These are phyloP conservation scores for Nyctibius grandis DNA, from an alignment of 2,797 vertebrate species.

Conservation along the genomic window DNA sequence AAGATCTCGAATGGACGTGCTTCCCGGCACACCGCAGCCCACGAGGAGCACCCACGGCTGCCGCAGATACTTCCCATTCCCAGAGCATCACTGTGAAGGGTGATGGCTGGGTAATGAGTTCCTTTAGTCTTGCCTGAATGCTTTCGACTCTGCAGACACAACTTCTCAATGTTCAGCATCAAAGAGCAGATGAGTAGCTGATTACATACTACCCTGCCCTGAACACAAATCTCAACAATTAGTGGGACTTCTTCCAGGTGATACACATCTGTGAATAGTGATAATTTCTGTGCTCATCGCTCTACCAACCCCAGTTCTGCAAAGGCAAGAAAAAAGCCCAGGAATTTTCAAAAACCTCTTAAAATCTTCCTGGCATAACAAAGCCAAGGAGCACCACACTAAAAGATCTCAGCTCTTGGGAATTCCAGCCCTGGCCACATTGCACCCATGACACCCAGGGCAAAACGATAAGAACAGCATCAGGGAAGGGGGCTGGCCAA, in stretches of 20 bases:
- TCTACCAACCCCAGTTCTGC: not conserved
- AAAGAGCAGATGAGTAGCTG: constrained; percentile 41
- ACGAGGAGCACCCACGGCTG: rapidly evolving
- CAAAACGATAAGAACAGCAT: not conserved
- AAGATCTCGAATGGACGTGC: not conserved
- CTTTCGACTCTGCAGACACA: not conserved
- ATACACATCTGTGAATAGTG: not conserved
- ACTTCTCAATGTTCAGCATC: not conserved
- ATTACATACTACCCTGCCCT: constrained; percentile 19
- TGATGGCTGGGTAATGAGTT: constrained; percentile 58
- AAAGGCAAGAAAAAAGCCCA: not conserved
- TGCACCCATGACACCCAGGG: not conserved
- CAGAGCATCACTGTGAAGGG: not conserved
- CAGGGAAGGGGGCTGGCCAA: not conserved
- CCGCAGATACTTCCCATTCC: constrained; percentile 12
- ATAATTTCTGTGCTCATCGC: not conserved
- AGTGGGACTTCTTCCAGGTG: constrained; percentile 6
- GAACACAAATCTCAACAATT: not conserved
- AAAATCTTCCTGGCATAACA: not conserved
- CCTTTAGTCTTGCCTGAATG: constrained; percentile 63
- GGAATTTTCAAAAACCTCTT: not conserved
- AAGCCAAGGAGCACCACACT: not conserved
- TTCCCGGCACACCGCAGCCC: not conserved
- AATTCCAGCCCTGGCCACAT: not conserved
- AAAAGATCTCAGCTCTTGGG: not conserved